These are phyloP conservation scores for Sporophila hypoxantha DNA, from an alignment of 2,113 vertebrate species.

Conservation along the genomic window DNA sequence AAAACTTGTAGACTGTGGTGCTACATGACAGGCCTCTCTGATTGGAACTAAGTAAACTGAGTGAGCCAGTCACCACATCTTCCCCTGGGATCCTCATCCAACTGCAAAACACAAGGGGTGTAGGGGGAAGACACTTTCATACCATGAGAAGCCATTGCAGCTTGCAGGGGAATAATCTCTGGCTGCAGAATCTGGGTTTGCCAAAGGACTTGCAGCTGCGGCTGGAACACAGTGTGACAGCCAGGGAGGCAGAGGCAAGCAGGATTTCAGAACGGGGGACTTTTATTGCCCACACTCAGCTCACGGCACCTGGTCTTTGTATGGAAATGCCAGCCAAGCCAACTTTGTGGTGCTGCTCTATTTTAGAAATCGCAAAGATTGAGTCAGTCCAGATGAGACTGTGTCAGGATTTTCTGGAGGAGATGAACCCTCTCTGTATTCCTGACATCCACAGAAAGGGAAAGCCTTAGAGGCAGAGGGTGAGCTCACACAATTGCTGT, in stretches of 20 bases:
- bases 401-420: not conserved
- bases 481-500: not conserved
- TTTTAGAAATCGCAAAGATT: not conserved
- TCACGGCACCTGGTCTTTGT: not conserved
- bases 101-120: not conserved
- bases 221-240: not conserved
- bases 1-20: not conserved
- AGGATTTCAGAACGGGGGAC: fast-evolving
- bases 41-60: not conserved
- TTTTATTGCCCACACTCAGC: not conserved
- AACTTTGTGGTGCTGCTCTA: not conserved
- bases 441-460: not conserved
- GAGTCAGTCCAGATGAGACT: not conserved
- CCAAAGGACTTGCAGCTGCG: not conserved
- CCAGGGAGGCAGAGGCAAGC: not conserved
- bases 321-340: not conserved
- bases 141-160: not conserved
- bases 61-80: fast-evolving
- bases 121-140: not conserved
- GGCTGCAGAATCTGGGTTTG: not conserved
- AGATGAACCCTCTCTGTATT: not conserved
- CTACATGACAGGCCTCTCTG: not conserved
- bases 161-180: not conserved
- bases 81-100: not conserved
- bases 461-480: not conserved